These are phyloP conservation scores for Ditylenchus dipsaci DNA, from an alignment of 1,140 invertebrate species.

Conservation along the genomic window DNA sequence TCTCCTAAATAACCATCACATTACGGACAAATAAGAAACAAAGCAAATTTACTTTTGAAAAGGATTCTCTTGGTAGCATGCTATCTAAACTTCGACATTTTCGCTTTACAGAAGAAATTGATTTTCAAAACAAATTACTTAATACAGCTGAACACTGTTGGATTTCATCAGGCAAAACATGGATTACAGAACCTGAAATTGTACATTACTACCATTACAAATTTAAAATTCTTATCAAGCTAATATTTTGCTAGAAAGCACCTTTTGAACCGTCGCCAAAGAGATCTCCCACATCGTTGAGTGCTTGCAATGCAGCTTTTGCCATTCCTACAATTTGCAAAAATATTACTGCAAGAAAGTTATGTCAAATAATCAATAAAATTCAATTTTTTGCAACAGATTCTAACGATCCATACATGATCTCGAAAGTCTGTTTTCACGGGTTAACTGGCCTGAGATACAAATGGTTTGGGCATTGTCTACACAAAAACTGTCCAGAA, in stretches of 20 bases:
- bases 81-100: neutral
- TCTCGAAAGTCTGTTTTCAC: no score
- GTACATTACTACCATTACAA: no score
- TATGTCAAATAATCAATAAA: no score
- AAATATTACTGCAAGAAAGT: no score
- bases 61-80: slow-evolving; percentile 84
- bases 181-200: slow-evolving; percentile 77
- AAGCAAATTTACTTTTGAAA: slow-evolving; percentile 71
- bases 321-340: slow-evolving; percentile 59
- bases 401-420: no score
- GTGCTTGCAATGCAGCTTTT: slow-evolving; percentile 73
- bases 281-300: slow-evolving; percentile 89
- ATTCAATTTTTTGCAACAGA: no score
- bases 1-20: slow-evolving; percentile 65
- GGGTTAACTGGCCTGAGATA: no score
- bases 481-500: no score
- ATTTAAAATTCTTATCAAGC: no score
- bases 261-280: slow-evolving; percentile 73
- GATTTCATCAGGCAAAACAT: slow-evolving; percentile 94
- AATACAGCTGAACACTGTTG: slow-evolving; percentile 94
- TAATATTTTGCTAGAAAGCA: no score
- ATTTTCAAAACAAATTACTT: slow-evolving; percentile 74
- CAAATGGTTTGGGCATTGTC: no score
- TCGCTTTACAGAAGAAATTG: neutral
- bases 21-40: slow-evolving; percentile 14